These are phyloP conservation scores for Orthosia gothica DNA, from an alignment of 2,888 invertebrate genomes.

Conservation along the genomic window DNA sequence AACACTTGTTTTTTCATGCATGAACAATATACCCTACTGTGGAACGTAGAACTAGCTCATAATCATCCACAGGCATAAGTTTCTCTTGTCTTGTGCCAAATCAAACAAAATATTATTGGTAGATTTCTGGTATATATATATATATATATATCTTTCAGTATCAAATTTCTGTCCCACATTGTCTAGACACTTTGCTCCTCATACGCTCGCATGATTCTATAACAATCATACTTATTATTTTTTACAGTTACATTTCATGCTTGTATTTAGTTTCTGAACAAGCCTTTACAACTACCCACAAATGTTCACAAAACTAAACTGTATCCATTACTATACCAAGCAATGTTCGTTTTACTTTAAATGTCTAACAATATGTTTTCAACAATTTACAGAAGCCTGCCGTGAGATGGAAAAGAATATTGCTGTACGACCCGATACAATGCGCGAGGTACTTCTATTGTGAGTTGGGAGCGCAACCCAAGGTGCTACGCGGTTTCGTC, in stretches of 20 bases:
- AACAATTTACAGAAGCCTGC: slow-evolving; percentile 77
- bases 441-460: slow-evolving; percentile 86
- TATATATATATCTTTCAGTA: too few species aligned
- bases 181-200: too few species aligned
- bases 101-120: too few species aligned
- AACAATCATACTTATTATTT: too few species aligned
- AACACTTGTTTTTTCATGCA: too few species aligned
- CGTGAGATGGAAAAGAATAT: slow-evolving; percentile 87
- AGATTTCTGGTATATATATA: too few species aligned
- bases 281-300: not conserved
- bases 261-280: not conserved
- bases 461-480: slow-evolving; percentile 79
- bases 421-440: slow-evolving; percentile 84
- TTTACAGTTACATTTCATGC: not conserved
- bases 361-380: slow-evolving; percentile 61
- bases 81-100: too few species aligned
- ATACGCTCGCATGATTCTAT: not conserved
- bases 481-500: slow-evolving; percentile 79
- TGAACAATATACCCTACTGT: too few species aligned
- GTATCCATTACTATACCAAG: slow-evolving; percentile 43
- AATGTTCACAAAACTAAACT: slow-evolving; percentile 42
- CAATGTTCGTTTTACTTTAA: slow-evolving; percentile 51
- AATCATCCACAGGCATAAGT: too few species aligned
- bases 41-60: too few species aligned
- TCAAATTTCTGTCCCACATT: too few species aligned